Evolutionary conservation across 2,113 vertebrate genomes (phyloP).

Genomic region (Saccopteryx leptura): DNA sequence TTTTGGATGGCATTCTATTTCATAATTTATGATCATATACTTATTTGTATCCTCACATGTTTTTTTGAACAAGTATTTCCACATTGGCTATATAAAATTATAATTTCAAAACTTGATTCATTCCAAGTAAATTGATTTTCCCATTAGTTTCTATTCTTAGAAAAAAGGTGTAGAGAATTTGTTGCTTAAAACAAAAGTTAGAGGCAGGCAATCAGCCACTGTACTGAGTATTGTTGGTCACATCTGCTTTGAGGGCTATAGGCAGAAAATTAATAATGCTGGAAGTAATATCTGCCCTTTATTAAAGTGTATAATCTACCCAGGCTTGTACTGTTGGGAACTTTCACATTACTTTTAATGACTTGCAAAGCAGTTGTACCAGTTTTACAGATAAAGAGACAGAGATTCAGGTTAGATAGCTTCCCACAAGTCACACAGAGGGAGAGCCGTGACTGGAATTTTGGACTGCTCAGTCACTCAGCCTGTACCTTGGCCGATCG

Average conservation of each 20-base stretch:
- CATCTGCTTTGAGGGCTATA: not conserved
- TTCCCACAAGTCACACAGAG: not conserved
- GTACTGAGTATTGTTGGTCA: not conserved
- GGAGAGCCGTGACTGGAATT: not conserved
- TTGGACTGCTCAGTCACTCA: not conserved
- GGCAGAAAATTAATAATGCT: conserved; percentile 8
- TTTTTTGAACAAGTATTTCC: conserved; percentile 19
- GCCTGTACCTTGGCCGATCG: not conserved
- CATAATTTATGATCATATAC: not conserved
- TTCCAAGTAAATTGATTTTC: not conserved
- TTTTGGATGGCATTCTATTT: not conserved
- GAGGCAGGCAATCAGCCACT: not conserved
- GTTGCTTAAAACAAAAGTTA: not conserved
- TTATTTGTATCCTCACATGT: not conserved
- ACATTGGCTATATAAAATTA: not conserved
- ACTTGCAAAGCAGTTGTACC: not conserved
- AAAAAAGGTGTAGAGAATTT: not conserved
- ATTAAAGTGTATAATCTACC: not conserved
- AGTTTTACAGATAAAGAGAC: not conserved
- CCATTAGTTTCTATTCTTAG: not conserved
- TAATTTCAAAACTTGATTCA: not conserved
- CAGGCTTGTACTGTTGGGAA: not conserved
- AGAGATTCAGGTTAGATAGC: not conserved
- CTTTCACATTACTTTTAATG: not conserved
- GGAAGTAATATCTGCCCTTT: not conserved